Base-by-base conservation (phyloP, 2,797 vertebrate genomes). In the Sebastes matsubarae region DNA sequence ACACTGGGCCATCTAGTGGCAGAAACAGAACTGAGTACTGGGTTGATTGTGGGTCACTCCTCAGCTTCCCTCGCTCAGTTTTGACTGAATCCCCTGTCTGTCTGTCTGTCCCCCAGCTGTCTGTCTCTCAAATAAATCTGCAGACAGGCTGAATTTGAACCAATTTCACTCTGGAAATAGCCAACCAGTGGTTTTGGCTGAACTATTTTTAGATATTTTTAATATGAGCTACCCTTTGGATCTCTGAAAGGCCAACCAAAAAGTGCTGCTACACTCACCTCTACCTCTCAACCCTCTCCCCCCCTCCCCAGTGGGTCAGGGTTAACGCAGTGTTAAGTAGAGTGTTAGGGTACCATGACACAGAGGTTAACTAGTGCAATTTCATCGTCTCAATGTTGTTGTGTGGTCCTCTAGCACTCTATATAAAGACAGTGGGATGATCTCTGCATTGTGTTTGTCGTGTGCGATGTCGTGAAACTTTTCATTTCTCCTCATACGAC, bases 1-100 rank as follows among this genome's bases (percentile, higher is more conserved):
- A 75, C 70, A 88, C 83, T 88, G 92, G 72, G 93, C 94, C 94
- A 90, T 92, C 95, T 95, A 94, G 93, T 95, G 95, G 94, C 88
- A 78, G 85, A 91, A 91, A 90, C 81, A 70, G 90, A 94, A 90
- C 84, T 90, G 87, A 87, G 77, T 76, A 34, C 22, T 32, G 89
- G 88, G 85, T 89, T 25, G 82, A 78, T 46, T 87, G 87, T 64
- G 83, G 85, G 81, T 81, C 77, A 74, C 70, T 92, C 78, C 85
- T 91, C 89, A 84, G 88, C 89, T 86, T 88, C 81, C 83, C 89
- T 89, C 82, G 54, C 89, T 92, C 90, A 88, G 81, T 92, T 90
- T 66, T 87, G 80, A 82, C 80, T 80, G 83, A 93, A 87, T 81
- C 92, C 92, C 93, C 89, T 88, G 92, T 94, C 94, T 93, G 90